phyloP scores from a whole-genome alignment of 2,113 vertebrate species.

The Prunella fulvescens region DNA sequence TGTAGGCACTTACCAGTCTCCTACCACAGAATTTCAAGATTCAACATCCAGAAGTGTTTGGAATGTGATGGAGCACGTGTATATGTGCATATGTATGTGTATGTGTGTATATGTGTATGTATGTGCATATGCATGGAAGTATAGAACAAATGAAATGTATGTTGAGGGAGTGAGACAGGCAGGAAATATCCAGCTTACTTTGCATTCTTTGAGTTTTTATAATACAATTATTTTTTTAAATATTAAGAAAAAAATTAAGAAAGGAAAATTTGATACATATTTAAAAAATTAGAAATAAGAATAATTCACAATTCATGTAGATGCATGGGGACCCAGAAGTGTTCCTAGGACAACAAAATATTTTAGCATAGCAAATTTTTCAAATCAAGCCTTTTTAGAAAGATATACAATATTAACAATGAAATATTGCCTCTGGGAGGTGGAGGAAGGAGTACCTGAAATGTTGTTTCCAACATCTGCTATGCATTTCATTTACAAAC shows the following conservation, averaged over 20 bases:
- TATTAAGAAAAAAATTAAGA: background rate
- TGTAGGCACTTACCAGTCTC: background rate
- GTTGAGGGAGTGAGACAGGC: background rate
- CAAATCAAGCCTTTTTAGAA: background rate
- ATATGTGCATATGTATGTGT: background rate
- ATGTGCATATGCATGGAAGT: fast-evolving
- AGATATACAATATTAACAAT: background rate
- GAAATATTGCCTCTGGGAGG: background rate
- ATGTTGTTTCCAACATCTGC: slow-evolving; percentile 26
- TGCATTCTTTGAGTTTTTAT: background rate
- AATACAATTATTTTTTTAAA: background rate
- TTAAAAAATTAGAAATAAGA: background rate
- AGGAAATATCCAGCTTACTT: background rate
- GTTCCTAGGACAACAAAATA: background rate
- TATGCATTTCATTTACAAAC: slow-evolving; percentile 28
- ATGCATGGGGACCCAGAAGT: background rate
- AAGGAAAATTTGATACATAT: background rate
- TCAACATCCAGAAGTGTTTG: background rate
- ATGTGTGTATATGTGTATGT: too few species aligned
- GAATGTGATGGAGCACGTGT: background rate
- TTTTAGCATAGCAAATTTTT: background rate
- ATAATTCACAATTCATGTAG: background rate
- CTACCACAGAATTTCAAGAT: background rate
- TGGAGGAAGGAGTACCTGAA: background rate
- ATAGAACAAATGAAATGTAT: background rate